These are phyloP conservation scores for Neoitamus cyanurus DNA, from an alignment of 2,888 invertebrate species.

Conservation along the genomic window DNA sequence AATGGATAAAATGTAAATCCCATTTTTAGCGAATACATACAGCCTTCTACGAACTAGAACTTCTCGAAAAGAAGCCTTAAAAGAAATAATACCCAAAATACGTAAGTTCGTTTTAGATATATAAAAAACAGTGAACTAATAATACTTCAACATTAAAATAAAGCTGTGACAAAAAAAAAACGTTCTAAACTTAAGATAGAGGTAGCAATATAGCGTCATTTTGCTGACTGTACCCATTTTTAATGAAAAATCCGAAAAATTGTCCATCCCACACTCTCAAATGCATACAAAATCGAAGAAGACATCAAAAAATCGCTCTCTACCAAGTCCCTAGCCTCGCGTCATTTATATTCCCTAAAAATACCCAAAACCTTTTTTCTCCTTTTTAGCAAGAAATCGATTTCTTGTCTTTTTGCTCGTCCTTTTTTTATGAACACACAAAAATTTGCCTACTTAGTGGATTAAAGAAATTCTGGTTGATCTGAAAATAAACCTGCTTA, in stretches of 20 bases:
- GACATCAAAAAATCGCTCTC: not conserved
- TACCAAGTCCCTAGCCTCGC: not conserved
- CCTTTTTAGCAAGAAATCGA: not conserved
- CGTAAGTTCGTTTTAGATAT: too few relatives aligned
- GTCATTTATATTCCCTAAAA: not conserved
- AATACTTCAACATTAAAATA: too few relatives aligned
- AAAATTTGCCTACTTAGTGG: slow-evolving; percentile 24
- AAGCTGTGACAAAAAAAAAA: too few relatives aligned
- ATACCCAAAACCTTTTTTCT: not conserved
- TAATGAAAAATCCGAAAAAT: not conserved
- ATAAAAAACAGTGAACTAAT: too few relatives aligned
- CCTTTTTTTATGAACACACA: not conserved
- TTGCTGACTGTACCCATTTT: not conserved
- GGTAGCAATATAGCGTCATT: too few relatives aligned
- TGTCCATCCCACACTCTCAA: not conserved
- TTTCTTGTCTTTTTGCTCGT: slow-evolving; percentile 1
- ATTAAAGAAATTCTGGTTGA: slow-evolving; percentile 31
- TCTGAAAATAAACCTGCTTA: not conserved
- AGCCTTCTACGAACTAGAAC: too few relatives aligned
- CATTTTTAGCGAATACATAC: too few relatives aligned
- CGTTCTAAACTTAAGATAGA: too few relatives aligned
- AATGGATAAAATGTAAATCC: too few relatives aligned
- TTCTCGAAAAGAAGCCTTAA: too few relatives aligned
- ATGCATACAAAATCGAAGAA: not conserved
- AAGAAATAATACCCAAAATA: too few relatives aligned